Conservation (phyloP, 2,888 invertebrate genomes). For the Melitaea athalia region DNA sequence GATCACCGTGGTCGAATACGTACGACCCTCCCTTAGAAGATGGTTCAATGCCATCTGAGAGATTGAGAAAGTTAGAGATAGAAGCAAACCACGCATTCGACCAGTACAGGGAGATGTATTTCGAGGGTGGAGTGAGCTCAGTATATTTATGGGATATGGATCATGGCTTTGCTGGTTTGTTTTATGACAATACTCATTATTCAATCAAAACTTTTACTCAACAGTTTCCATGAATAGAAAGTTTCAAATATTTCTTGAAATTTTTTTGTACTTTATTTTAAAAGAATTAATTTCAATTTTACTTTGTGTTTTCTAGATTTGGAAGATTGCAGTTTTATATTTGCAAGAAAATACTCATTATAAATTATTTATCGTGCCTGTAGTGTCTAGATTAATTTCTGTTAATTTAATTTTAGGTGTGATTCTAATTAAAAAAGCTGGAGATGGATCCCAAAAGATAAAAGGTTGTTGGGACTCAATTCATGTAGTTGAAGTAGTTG, state of each 20-base stretch:
- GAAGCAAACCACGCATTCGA: slow-evolving; percentile 99
- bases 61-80: slow-evolving; percentile 96
- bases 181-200: not conserved
- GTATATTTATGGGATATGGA: slow-evolving; percentile 99
- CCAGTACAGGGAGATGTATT: slow-evolving; percentile 99
- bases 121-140: slow-evolving; percentile 99
- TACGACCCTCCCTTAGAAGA: slow-evolving; percentile 99
- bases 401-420: slow-evolving; percentile 85
- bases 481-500: slow-evolving; percentile 99
- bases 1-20: slow-evolving; percentile 99
- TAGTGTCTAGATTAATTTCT: no score
- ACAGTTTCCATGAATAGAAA: not conserved
- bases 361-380: no score
- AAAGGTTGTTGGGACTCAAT: slow-evolving; percentile 99
- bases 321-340: no score
- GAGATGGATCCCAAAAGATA: slow-evolving; percentile 98
- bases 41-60: slow-evolving; percentile 98
- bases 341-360: no score
- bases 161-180: slow-evolving; percentile 95
- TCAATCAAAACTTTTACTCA: not conserved
- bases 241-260: not conserved
- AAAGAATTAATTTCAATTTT: no score
- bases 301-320: no score
- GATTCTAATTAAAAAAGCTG: slow-evolving; percentile 99
- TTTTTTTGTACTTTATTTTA: no score